These are phyloP conservation scores for Fragum fragum DNA, from an alignment of 2,888 invertebrate species.

Conservation along the genomic window DNA sequence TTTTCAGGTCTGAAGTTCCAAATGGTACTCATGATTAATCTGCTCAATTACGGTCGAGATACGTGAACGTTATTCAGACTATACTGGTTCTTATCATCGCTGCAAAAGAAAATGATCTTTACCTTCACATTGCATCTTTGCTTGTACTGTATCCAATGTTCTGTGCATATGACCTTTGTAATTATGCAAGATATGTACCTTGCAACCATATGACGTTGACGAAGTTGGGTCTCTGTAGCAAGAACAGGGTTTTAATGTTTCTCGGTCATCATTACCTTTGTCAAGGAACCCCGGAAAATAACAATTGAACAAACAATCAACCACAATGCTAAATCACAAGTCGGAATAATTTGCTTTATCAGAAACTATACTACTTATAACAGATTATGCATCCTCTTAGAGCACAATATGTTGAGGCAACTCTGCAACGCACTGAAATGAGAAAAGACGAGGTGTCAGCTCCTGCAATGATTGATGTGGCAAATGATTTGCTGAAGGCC, in stretches of 20 bases:
- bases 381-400: slow-evolving; percentile 51
- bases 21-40: slow-evolving; percentile 44
- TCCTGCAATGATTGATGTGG: slow-evolving; percentile 37
- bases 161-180: slow-evolving; percentile 46
- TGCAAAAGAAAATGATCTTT: slow-evolving; percentile 55
- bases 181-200: slow-evolving; percentile 56
- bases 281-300: slow-evolving; percentile 60
- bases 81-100: slow-evolving; percentile 46
- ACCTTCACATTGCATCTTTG: slow-evolving; percentile 43
- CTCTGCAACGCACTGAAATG: slow-evolving; percentile 40
- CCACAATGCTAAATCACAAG: slow-evolving; percentile 54
- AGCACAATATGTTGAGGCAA: slow-evolving; percentile 45
- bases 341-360: slow-evolving; percentile 57
- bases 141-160: slow-evolving; percentile 45
- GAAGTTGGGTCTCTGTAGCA: too few species aligned
- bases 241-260: slow-evolving; percentile 58
- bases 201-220: slow-evolving; percentile 42
- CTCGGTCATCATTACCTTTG: slow-evolving; percentile 37
- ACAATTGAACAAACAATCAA: slow-evolving; percentile 67
- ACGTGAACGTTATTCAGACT: slow-evolving; percentile 47
- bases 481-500: slow-evolving; percentile 39
- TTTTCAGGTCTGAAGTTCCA: slow-evolving; percentile 38
- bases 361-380: slow-evolving; percentile 52
- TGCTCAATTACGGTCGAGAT: slow-evolving; percentile 58
- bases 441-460: neutral